Evolutionary conservation across 2,797 vertebrate species (phyloP).

Genomic region (Lagodon rhomboides): DNA sequence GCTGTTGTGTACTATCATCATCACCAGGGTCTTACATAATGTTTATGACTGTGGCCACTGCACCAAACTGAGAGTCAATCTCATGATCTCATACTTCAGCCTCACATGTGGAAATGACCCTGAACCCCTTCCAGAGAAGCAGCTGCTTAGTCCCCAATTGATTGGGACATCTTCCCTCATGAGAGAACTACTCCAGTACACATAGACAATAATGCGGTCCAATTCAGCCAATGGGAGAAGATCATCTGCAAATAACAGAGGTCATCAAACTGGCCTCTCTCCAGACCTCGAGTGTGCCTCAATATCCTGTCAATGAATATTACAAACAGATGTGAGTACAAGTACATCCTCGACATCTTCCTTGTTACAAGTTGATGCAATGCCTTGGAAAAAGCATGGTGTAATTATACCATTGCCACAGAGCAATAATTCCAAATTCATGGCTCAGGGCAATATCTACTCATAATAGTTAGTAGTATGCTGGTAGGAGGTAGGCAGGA

Average conservation of each 20-base stretch:
- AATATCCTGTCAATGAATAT: slow-evolving; percentile 42
- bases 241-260: slow-evolving; percentile 50
- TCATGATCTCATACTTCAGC: slow-evolving; percentile 34
- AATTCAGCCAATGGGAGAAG: slow-evolving; percentile 47
- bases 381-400: slow-evolving; percentile 12
- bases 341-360: slow-evolving; percentile 13
- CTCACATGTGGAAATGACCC: slow-evolving; percentile 46
- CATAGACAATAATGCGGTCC: slow-evolving; percentile 14
- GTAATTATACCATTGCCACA: slow-evolving; percentile 12
- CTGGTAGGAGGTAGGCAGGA: slow-evolving; percentile 32
- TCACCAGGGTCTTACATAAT: not conserved
- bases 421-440: slow-evolving; percentile 20
- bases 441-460: slow-evolving; percentile 13
- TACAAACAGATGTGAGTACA: slow-evolving; percentile 34
- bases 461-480: slow-evolving; percentile 20
- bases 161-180: slow-evolving; percentile 48
- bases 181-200: slow-evolving; percentile 37
- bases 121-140: slow-evolving; percentile 42
- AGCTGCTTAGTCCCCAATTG: slow-evolving; percentile 52
- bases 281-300: slow-evolving; percentile 35
- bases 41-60: slow-evolving; percentile 1
- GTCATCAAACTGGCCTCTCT: slow-evolving; percentile 47
- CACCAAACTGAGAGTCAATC: slow-evolving; percentile 26
- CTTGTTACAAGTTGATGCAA: slow-evolving; percentile 12
- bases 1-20: not conserved